Evolutionary conservation across 2,113 vertebrate genomes (phyloP).

Genomic region (Megaleporinus macrocephalus): DNA sequence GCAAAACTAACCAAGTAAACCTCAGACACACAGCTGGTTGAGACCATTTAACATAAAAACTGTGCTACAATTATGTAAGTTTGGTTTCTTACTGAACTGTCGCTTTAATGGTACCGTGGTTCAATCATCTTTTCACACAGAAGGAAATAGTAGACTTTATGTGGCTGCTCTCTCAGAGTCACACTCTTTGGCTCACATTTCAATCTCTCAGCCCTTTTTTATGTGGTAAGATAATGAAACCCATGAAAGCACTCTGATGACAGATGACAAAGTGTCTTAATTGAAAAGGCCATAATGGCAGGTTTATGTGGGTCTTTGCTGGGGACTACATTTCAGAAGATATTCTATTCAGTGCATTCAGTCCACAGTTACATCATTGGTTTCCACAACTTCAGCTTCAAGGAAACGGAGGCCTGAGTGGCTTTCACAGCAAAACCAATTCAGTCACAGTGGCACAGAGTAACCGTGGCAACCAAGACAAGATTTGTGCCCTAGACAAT

Average conservation of each 20-base stretch:
- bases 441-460: neutral
- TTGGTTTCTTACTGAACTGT: no score
- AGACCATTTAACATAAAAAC: no score
- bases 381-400: conserved; percentile 36
- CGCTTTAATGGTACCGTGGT: neutral
- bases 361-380: conserved; percentile 13
- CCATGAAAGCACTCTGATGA: conserved; percentile 27
- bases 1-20: no score
- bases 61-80: no score
- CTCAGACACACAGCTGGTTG: no score
- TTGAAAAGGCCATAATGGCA: no score
- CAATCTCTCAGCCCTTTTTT: neutral
- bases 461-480: conserved; percentile 26
- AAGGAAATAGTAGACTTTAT: conserved; percentile 22
- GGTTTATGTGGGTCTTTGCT: conserved; percentile 7
- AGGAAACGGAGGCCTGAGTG: neutral
- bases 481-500: conserved; percentile 22
- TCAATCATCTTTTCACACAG: conserved; percentile 14
- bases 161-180: neutral
- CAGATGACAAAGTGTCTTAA: conserved; percentile 30
- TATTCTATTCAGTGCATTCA: conserved; percentile 24
- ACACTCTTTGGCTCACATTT: conserved; percentile 19
- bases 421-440: neutral
- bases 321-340: conserved; percentile 22
- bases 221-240: conserved; percentile 9